Conservation (phyloP, 2,888 invertebrate genomes). For the Clepsis dumicolana region DNA sequence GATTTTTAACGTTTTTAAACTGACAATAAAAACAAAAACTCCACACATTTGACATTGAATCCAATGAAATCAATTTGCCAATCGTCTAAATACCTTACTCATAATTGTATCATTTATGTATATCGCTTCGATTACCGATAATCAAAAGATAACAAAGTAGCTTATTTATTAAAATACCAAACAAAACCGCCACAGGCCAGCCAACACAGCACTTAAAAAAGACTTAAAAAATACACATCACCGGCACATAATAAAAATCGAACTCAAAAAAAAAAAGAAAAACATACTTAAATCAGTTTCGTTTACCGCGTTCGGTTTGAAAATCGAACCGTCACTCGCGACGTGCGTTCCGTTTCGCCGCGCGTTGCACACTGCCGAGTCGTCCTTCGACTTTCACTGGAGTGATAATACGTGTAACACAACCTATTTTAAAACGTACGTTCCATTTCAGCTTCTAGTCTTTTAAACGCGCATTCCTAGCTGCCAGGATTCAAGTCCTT, state of each 20-base stretch:
- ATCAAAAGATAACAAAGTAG: conserved; percentile 27
- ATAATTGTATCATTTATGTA: conserved; percentile 15
- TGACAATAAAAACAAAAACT: conserved; percentile 3
- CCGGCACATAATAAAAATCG: conserved; percentile 35
- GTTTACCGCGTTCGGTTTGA: conserved; percentile 43
- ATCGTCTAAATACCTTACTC: conserved; percentile 16
- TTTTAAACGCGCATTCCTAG: conserved; percentile 35
- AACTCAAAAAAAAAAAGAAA: conserved; percentile 59
- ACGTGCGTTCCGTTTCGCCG: conserved; percentile 51
- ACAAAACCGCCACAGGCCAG: conserved; percentile 32
- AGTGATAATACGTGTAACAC: conserved; percentile 57
- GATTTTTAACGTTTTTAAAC: not conserved
- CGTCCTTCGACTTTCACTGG: conserved; percentile 83
- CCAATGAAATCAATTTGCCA: conserved; percentile 11
- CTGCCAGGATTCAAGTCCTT: conserved; percentile 36
- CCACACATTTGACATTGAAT: conserved; percentile 13
- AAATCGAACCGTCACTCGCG: conserved; percentile 48
- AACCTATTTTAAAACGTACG: conserved; percentile 43
- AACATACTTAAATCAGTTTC: conserved; percentile 77
- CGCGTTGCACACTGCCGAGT: conserved; percentile 65
- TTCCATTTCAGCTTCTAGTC: conserved; percentile 45
- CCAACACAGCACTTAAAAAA: conserved; percentile 31
- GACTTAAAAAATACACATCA: conserved; percentile 62
- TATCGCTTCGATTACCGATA: conserved; percentile 32
- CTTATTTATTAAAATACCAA: conserved; percentile 30